These are phyloP conservation scores for Dexiosoma caninum DNA, from an alignment of 2,888 invertebrate genomes.

Conservation along the genomic window DNA sequence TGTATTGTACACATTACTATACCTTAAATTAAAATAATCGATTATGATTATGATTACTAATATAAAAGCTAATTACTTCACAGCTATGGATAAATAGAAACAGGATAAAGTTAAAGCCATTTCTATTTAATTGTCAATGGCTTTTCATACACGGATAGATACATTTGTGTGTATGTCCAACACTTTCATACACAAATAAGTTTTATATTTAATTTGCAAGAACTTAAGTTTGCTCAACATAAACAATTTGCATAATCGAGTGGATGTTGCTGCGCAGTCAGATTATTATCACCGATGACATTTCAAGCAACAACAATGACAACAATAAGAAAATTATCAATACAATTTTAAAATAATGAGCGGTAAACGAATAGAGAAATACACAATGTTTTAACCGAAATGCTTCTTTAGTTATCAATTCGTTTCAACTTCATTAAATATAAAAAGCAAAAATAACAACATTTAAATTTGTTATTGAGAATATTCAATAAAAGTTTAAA, in stretches of 20 bases:
- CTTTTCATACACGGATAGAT: neutral
- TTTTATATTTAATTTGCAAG: neutral
- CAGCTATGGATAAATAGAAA: too few relatives aligned
- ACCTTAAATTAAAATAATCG: too few relatives aligned
- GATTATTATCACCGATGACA: constrained; percentile 48
- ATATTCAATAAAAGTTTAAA: neutral
- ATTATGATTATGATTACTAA: too few relatives aligned
- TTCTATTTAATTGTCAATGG: too few relatives aligned
- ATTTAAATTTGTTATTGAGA: neutral
- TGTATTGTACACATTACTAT: too few relatives aligned
- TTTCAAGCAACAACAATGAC: constrained; percentile 16
- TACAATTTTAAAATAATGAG: constrained; percentile 20
- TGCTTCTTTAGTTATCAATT: constrained; percentile 24
- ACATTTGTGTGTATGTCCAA: too few relatives aligned
- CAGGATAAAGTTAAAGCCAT: too few relatives aligned
- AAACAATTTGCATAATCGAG: constrained; percentile 45
- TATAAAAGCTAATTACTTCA: too few relatives aligned
- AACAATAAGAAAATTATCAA: constrained; percentile 46
- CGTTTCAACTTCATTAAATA: neutral
- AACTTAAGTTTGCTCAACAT: constrained; percentile 1
- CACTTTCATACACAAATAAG: neutral
- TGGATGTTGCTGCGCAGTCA: constrained; percentile 25
- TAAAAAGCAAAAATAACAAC: neutral
- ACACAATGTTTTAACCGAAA: constrained; percentile 32
- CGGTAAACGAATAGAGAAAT: neutral